Base-by-base conservation (phyloP, 1,140 invertebrate genomes). In the Diuraphis noxia region DNA sequence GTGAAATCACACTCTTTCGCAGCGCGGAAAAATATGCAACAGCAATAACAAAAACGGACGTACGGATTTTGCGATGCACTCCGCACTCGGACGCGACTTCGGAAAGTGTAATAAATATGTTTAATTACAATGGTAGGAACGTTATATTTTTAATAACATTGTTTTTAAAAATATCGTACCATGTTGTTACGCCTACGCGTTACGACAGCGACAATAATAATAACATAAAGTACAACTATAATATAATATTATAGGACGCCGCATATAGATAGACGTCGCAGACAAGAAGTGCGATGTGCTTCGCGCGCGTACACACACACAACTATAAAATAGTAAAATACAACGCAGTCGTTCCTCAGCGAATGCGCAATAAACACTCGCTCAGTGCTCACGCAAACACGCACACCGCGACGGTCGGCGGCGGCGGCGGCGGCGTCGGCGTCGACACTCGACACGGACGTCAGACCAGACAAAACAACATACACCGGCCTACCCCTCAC, bases 391-490 rank as follows among this genome's bases (percentile, higher is more conserved):
- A 30, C n/a, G 7, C 21, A 90, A 34, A 72, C 49, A 34, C 38
- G 43, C 84, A 38, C 40, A 41, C 38, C 13, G 23, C 40, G 40
- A n/a, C 81, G 81, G 40, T 30, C 81, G 81, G 84, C 30, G 30
- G 43, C 2, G 40, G 25, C 9, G 82, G 30, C 30, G 82, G 43
- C 7, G n/a, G 23, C 49, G 49, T 36, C 9, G 63, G 87, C 56
- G 36, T 30, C 56, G 88, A 7, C 52, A 63, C n/a, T n/a, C 49
- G 63, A 81, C 88, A 77, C 63, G 88, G 63, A 81, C 89, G 88
- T 90, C 88, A 90, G 72, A 91, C 89, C 89, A 91, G 89, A 91
- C 89, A 91, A 91, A 91, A 91, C 89, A 91, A 91, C 89, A 46
- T 38, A 21, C n/a, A 56, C 63, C 41, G 36, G 46, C 13, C 49